These are phyloP conservation scores for Leuctra nigra DNA, from an alignment of 2,888 invertebrate species.

Conservation along the genomic window DNA sequence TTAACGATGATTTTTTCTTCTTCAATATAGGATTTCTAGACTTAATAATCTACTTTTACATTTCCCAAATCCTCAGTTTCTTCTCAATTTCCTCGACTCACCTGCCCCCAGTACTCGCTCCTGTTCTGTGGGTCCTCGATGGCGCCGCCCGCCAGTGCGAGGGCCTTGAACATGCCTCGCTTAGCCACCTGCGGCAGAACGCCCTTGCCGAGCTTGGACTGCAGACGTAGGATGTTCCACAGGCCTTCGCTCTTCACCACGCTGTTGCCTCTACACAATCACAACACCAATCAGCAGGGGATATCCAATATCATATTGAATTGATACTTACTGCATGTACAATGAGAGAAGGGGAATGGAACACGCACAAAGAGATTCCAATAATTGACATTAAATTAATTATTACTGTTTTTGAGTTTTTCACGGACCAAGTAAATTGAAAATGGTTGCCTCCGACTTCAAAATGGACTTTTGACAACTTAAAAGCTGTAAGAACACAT, in stretches of 20 bases:
- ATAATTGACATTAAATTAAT: no score
- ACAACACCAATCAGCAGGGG: no score
- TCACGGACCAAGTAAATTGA: no score
- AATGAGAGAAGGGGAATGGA: neutral
- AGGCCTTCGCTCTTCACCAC: conserved; percentile 52
- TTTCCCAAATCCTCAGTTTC: no score
- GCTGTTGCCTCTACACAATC: conserved; percentile 48
- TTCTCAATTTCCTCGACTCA: no score
- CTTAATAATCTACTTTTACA: no score
- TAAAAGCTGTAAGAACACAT: no score
- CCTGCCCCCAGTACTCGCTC: conserved; percentile 36
- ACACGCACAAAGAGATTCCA: neutral
- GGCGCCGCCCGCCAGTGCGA: conserved; percentile 58
- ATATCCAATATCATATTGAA: neutral
- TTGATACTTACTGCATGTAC: neutral
- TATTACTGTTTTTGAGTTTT: no score
- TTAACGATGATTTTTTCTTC: no score
- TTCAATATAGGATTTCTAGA: no score
- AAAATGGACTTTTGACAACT: no score
- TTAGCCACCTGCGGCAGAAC: conserved; percentile 51
- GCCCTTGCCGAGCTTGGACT: conserved; percentile 45
- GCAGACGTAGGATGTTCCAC: conserved; percentile 47
- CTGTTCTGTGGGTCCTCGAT: conserved; percentile 34
- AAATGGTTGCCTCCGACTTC: no score
- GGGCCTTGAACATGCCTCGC: conserved; percentile 62